These are phyloP conservation scores for Colostygia pectinataria DNA, from an alignment of 2,888 invertebrate species.

Conservation along the genomic window DNA sequence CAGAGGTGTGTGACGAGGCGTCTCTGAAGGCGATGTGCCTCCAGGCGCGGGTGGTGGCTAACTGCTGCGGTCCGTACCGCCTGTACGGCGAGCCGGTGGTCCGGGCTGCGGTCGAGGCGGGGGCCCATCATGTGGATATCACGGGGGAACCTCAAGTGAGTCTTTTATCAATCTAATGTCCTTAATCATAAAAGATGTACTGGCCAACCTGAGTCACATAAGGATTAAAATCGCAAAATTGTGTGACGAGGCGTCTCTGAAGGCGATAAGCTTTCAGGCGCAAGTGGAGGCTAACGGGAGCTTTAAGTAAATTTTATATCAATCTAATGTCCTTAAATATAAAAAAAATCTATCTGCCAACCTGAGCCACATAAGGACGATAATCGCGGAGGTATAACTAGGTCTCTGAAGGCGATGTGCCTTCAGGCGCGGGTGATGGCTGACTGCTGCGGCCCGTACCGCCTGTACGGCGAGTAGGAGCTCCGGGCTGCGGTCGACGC, in stretches of 20 bases:
- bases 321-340: too few relatives aligned
- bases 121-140: conserved; percentile 95
- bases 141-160: conserved; percentile 94
- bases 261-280: too few relatives aligned
- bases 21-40: conserved; percentile 92
- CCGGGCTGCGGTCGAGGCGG: conserved; percentile 91
- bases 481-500: conserved; percentile 93
- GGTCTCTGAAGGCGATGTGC: conserved; percentile 92
- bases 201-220: too few relatives aligned
- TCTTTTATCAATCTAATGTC: too few relatives aligned
- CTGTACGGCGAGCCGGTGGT: conserved; percentile 96
- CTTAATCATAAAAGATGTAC: too few relatives aligned
- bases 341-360: too few relatives aligned
- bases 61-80: conserved; percentile 96
- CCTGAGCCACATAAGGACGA: conserved; percentile 84
- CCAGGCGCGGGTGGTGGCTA: conserved; percentile 90
- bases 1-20: conserved; percentile 88
- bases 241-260: too few relatives aligned
- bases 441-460: conserved; percentile 96
- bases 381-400: conserved; percentile 90
- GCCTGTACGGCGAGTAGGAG: conserved; percentile 94
- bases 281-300: too few relatives aligned
- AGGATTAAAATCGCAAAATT: too few relatives aligned
- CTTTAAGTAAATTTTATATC: too few relatives aligned
- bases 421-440: conserved; percentile 89